Evolutionary conservation across 2,888 invertebrate species (phyloP).

Genomic region (Eupeodes latifasciatus): DNA sequence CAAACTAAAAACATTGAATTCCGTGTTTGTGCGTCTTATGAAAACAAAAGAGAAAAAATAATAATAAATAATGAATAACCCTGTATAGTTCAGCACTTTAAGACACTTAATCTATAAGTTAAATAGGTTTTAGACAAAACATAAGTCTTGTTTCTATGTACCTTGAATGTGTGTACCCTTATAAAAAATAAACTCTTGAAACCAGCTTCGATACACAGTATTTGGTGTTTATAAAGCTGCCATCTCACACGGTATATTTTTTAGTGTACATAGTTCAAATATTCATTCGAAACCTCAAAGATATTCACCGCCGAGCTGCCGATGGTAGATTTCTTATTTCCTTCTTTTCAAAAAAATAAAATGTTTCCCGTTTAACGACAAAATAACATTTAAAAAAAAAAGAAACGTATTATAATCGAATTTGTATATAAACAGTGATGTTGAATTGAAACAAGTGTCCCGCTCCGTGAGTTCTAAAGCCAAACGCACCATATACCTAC

Average conservation of each 20-base stretch:
- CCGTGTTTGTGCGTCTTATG: too few relatives aligned
- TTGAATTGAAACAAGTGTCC: conserved; percentile 65
- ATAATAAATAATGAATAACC: too few relatives aligned
- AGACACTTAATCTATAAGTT: too few relatives aligned
- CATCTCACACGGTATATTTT: not conserved
- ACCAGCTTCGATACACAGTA: conserved; percentile 16
- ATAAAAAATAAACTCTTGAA: not conserved
- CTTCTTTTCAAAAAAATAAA: conserved; percentile 6
- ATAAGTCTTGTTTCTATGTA: too few relatives aligned
- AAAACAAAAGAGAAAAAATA: too few relatives aligned
- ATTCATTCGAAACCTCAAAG: not conserved
- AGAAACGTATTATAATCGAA: conserved; percentile 30
- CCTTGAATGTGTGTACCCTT: too few relatives aligned
- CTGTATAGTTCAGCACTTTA: too few relatives aligned
- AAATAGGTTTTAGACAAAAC: too few relatives aligned
- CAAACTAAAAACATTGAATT: too few relatives aligned
- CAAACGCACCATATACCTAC: conserved; percentile 7
- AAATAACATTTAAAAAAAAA: conserved; percentile 2
- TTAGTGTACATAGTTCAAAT: not conserved
- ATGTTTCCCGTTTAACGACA: conserved; percentile 27
- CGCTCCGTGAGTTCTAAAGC: conserved; percentile 33
- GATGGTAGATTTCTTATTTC: conserved; percentile 5
- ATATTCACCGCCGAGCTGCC: conserved; percentile 3
- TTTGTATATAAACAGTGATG: conserved; percentile 17
- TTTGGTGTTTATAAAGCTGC: conserved; percentile 30